Evolutionary conservation across 1,140 invertebrate genomes (phyloP), one percentile per base, ranked within the genome.

Genomic region (Stegodyphus mimosarum): DNA sequence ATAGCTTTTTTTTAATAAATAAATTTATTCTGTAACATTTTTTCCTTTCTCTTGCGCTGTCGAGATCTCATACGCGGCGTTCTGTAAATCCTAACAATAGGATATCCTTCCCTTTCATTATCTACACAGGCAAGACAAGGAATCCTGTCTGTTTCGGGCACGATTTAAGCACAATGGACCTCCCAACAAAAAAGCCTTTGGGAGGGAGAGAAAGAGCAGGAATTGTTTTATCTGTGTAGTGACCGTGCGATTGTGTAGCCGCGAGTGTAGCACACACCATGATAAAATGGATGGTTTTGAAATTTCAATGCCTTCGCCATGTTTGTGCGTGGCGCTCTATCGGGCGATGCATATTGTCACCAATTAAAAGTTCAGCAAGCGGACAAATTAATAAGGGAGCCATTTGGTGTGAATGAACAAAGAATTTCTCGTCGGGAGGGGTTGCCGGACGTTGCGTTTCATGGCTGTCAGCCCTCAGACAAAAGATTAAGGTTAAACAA

Each of bases 401-500:
- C 78, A 72, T 81, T 81, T 81, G 70, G 78, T 72, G 78, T 69
- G 78, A 71, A 72, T 72, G 78, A 81, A 81, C 78, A 81, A 81
- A 81, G 78, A 81, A 72, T 81, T 49, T 18, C 60, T n/a, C 13
- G 5, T 6, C 33, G 15, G 51, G 3, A 50, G 52, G 52, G 64
- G n/a, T 48, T 64, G 49, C 83, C 83, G 83, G 83, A 84, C 83
- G 83, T 64, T 77, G 74, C 83, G 76, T 84, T 84, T 84, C 83
- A 84, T 55, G 83, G 60, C 74, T 84, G 83, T 84, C 83, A 84
- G 53, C 63, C 51, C 73, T 73, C 60, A 84, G 83, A 84, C 83
- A 84, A 84, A 84, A 84, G 83, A 84, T 84, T 75, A 84, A 50
- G 83, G 80, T 83, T 83, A 83, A 83, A 83, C 80, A 83, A 83